These are phyloP conservation scores for Netta rufina DNA, from an alignment of 2,797 vertebrate genomes.

Conservation along the genomic window DNA sequence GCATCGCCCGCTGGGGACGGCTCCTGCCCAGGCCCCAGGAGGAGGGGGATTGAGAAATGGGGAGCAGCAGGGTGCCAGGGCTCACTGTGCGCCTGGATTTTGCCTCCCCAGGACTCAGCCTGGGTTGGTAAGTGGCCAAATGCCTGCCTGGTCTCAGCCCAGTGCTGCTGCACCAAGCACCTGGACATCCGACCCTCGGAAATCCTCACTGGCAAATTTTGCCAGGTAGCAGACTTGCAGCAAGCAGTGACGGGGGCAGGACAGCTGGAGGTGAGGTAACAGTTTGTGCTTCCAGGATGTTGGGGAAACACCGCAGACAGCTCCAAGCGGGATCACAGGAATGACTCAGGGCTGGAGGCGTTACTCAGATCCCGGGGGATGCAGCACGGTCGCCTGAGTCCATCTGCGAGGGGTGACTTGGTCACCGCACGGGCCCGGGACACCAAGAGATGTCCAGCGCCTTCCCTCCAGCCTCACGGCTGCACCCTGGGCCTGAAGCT, in stretches of 20 bases:
- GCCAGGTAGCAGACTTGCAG: neutral
- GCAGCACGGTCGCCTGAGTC: neutral
- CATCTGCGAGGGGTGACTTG: rapidly evolving
- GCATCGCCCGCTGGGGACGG: too few relatives aligned
- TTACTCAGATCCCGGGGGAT: neutral
- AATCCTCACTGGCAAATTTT: neutral
- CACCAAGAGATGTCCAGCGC: neutral
- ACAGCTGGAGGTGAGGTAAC: rapidly evolving
- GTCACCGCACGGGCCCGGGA: neutral
- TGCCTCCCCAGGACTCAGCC: neutral
- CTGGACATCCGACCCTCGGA: neutral
- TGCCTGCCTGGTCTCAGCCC: neutral
- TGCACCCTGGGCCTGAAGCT: neutral
- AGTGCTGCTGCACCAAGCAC: neutral
- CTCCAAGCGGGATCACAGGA: neutral
- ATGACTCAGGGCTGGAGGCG: neutral
- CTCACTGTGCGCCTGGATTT: rapidly evolving
- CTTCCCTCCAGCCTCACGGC: neutral
- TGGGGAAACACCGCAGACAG: rapidly evolving
- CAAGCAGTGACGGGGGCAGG: neutral
- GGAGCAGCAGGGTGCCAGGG: too few relatives aligned
- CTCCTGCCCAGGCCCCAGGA: neutral
- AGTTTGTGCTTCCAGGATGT: neutral
- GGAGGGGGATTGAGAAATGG: rapidly evolving
- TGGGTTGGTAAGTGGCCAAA: neutral